Evolutionary conservation across 2,888 invertebrate genomes (phyloP).

Genomic region (Agonum fuliginosum): DNA sequence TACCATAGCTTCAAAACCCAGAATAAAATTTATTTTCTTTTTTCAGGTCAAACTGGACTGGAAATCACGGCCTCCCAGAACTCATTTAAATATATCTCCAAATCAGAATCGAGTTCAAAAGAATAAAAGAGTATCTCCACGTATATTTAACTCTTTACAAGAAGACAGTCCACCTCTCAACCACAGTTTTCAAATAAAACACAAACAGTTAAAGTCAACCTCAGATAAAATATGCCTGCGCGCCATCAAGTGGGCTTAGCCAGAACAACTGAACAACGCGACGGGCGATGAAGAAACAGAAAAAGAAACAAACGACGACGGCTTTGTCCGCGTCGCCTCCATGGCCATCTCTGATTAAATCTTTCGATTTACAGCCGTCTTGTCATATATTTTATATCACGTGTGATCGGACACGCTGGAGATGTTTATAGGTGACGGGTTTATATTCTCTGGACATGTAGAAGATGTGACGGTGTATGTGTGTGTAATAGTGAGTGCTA

Average conservation of each 20-base stretch:
- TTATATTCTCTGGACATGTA: constrained; percentile 22
- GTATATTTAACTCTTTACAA: too few species aligned
- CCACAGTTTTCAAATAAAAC: constrained; percentile 2
- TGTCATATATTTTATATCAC: constrained; percentile 53
- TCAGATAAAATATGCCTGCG: constrained; percentile 32
- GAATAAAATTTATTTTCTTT: not conserved
- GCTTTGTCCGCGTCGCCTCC: not conserved
- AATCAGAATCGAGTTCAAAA: not conserved
- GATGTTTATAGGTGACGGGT: constrained; percentile 47
- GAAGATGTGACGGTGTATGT: constrained; percentile 2
- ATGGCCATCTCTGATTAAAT: constrained; percentile 51
- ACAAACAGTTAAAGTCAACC: constrained; percentile 20
- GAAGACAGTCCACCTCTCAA: not conserved
- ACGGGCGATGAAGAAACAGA: constrained; percentile 28
- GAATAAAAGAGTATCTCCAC: too few species aligned
- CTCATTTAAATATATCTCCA: not conserved
- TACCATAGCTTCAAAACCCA: too few species aligned
- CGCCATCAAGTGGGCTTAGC: not conserved
- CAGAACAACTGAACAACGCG: not conserved
- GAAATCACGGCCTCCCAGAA: not conserved
- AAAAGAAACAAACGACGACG: not conserved
- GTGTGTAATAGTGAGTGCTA: too few species aligned
- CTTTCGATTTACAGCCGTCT: constrained; percentile 51
- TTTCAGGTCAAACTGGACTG: not conserved
- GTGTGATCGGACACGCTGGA: constrained; percentile 25